These are phyloP conservation scores for Dendrolimus pini DNA, from an alignment of 2,888 invertebrate species.

Conservation along the genomic window DNA sequence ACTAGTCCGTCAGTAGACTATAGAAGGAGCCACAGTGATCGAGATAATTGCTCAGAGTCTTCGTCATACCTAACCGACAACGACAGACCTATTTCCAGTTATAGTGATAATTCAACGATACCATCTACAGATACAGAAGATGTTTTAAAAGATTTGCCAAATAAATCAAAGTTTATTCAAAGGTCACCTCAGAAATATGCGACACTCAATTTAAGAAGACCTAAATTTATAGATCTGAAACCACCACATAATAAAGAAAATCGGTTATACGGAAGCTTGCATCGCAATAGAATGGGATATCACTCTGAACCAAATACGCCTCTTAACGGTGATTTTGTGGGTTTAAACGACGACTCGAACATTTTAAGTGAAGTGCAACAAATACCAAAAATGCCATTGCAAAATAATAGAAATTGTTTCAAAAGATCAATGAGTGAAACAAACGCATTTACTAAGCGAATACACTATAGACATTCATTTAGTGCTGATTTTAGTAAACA, in stretches of 20 bases:
- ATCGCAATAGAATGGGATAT: constrained; percentile 63
- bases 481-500: constrained; percentile 56
- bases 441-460: constrained; percentile 63
- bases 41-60: constrained; percentile 72
- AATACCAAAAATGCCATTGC: constrained; percentile 64
- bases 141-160: constrained; percentile 65
- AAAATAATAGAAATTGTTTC: constrained; percentile 62
- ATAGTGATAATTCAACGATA: constrained; percentile 70
- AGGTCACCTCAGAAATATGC: constrained; percentile 71
- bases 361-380: constrained; percentile 60
- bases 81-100: constrained; percentile 69
- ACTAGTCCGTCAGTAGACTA: constrained; percentile 59
- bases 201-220: constrained; percentile 63
- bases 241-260: constrained; percentile 43
- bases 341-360: constrained; percentile 46
- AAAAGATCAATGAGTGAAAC: constrained; percentile 67
- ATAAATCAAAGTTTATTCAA: constrained; percentile 59
- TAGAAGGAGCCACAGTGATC: constrained; percentile 66
- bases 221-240: constrained; percentile 67
- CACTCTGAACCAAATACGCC: constrained; percentile 72
- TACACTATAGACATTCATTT: constrained; percentile 69
- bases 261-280: constrained; percentile 55
- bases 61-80: constrained; percentile 70
- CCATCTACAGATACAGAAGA: constrained; percentile 71
- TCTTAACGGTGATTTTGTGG: constrained; percentile 43